phyloP scores from a whole-genome alignment of 1,140 invertebrate species.

The Temnothorax longispinosus region DNA sequence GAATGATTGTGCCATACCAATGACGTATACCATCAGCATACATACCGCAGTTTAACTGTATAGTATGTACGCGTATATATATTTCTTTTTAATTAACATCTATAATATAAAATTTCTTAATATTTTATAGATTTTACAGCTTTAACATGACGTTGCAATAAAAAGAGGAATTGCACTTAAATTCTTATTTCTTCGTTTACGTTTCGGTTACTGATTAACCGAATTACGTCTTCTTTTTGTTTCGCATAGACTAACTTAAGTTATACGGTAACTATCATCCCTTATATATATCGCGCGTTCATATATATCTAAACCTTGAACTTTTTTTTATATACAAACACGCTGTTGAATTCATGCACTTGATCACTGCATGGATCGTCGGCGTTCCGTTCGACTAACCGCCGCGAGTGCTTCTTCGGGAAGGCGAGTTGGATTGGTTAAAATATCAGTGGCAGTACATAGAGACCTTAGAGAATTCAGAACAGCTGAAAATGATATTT shows the following conservation, averaged over 20 bases:
- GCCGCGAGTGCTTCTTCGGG: slow-evolving; percentile 93
- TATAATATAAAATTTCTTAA: slow-evolving; percentile 34
- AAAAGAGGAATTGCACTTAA: slow-evolving; percentile 68
- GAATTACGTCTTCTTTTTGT: slow-evolving; percentile 42
- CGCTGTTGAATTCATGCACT: slow-evolving; percentile 48
- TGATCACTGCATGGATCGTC: slow-evolving; percentile 80
- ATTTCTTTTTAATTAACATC: slow-evolving; percentile 19
- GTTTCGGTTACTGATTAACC: slow-evolving; percentile 14
- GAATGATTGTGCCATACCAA: slow-evolving; percentile 47
- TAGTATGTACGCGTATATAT: background rate
- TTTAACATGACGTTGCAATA: slow-evolving; percentile 32
- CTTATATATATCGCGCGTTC: slow-evolving; percentile 3
- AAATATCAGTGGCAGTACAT: slow-evolving; percentile 96
- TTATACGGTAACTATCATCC: slow-evolving; percentile 70
- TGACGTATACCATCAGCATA: background rate
- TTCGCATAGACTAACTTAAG: slow-evolving; percentile 59
- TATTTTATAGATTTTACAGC: slow-evolving; percentile 20
- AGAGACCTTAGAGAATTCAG: slow-evolving; percentile 96
- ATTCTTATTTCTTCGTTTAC: slow-evolving; percentile 33
- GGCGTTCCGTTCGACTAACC: slow-evolving; percentile 82
- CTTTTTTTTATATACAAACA: slow-evolving; percentile 55
- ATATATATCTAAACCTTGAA: slow-evolving; percentile 52
- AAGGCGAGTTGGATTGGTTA: slow-evolving; percentile 94
- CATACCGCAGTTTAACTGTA: background rate
- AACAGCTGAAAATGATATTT: slow-evolving; percentile 90